phyloP scores from a whole-genome alignment of 1,140 invertebrate genomes.

The Orius insidiosus region DNA sequence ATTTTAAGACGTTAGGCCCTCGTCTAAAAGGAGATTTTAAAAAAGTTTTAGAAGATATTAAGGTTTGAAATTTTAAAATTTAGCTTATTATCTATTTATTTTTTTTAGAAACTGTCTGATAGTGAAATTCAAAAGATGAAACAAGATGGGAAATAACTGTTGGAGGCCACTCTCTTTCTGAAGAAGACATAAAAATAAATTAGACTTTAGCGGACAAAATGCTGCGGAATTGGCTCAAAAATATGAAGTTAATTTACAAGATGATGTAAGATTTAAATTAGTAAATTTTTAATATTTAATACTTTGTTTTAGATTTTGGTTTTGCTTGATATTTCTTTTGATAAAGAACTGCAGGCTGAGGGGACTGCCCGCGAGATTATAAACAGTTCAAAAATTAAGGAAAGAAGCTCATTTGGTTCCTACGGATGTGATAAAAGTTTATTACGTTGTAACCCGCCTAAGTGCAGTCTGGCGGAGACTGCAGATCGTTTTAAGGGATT shows the following conservation, averaged over 20 bases:
- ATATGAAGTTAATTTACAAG: constrained; percentile 82
- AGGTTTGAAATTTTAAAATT: constrained; percentile 27
- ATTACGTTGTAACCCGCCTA: constrained; percentile 47
- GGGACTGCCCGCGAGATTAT: constrained; percentile 85
- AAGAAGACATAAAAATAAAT: constrained; percentile 58
- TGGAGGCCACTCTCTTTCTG: constrained; percentile 53
- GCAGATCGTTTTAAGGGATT: constrained; percentile 50
- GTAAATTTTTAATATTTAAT: constrained; percentile 13
- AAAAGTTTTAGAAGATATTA: constrained; percentile 63
- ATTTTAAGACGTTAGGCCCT: constrained; percentile 71
- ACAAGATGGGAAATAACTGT: constrained; percentile 49
- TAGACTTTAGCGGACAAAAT: constrained; percentile 40
- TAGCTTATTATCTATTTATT: constrained; percentile 16
- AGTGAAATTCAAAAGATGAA: constrained; percentile 63
- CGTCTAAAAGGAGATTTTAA: constrained; percentile 82
- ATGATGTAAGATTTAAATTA: constrained; percentile 36
- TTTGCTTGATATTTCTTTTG: constrained; percentile 58
- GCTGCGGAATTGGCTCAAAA: constrained; percentile 39
- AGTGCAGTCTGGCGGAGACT: constrained; percentile 44
- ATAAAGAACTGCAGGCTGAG: constrained; percentile 81
- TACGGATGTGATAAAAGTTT: constrained; percentile 75
- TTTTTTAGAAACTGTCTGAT: constrained; percentile 45
- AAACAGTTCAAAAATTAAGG: constrained; percentile 91
- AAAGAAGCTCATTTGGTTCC: constrained; percentile 90
- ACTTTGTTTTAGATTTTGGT: constrained; percentile 39